phyloP scores from a whole-genome alignment of 2,113 vertebrate species.

The Plecotus auritus region DNA sequence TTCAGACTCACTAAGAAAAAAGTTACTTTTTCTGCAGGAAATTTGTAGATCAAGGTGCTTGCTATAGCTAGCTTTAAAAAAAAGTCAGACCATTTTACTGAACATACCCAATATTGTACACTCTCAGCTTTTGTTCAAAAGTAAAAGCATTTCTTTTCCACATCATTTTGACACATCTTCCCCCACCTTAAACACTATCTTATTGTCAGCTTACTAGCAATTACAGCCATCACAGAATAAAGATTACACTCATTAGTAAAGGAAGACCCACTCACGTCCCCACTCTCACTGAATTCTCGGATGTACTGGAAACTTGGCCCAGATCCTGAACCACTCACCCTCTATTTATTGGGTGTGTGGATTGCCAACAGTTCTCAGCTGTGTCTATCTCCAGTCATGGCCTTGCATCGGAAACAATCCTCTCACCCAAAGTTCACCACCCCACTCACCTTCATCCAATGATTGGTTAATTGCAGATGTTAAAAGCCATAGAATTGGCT shows the following conservation, averaged over 20 bases:
- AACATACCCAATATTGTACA: background rate
- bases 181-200: background rate
- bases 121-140: background rate
- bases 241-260: background rate
- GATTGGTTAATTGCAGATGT: background rate
- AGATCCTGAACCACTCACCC: background rate
- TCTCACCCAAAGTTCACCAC: background rate
- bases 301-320: fast-evolving
- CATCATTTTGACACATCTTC: background rate
- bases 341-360: background rate
- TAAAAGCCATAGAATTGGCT: background rate
- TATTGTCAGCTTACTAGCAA: background rate
- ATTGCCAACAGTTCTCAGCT: background rate
- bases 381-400: background rate
- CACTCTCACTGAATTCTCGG: background rate
- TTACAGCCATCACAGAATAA: background rate
- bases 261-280: background rate
- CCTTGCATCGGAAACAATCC: background rate
- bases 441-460: background rate
- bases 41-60: background rate
- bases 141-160: background rate
- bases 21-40: background rate
- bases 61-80: background rate
- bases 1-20: background rate
- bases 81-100: background rate